A percentile compares a stretch with the other conserved stretches of the same genome.
Conservation (phyloP, 1,140 invertebrate genomes). For the Lepidostoma basale region DNA sequence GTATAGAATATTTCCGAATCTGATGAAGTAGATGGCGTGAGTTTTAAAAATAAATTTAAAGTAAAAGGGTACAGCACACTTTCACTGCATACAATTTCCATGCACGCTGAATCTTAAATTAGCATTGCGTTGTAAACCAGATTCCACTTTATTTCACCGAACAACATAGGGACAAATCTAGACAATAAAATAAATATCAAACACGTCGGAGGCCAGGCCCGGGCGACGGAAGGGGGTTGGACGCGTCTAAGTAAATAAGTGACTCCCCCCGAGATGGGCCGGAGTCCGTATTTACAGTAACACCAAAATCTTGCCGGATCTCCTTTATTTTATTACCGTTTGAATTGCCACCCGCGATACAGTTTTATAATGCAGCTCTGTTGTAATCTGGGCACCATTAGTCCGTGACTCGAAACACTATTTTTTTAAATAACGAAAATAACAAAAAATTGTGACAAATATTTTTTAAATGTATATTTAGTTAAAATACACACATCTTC, state of each 20-base stretch:
- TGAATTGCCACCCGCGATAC: conserved; percentile 42
- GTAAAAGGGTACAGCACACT: too few relatives aligned
- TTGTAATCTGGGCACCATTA: neutral
- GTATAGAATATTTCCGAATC: too few relatives aligned
- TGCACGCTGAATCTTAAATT: too few relatives aligned
- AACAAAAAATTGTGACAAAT: too few relatives aligned
- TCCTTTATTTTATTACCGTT: conserved; percentile 45
- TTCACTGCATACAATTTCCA: too few relatives aligned
- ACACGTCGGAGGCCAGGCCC: conserved; percentile 29
- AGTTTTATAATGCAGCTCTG: conserved; percentile 22
- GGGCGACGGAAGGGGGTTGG: conserved; percentile 7
- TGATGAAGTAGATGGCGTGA: too few relatives aligned
- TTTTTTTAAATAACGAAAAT: neutral
- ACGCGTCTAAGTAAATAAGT: conserved; percentile 41
- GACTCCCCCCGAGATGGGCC: neutral
- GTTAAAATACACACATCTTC: too few relatives aligned
- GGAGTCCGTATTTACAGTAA: conserved; percentile 37
- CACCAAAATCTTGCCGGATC: conserved; percentile 31
- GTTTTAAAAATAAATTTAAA: too few relatives aligned
- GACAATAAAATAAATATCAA: conserved; percentile 46
- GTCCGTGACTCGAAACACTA: neutral
- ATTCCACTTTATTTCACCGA: conserved; percentile 24
- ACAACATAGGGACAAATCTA: conserved; percentile 30
- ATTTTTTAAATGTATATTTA: too few relatives aligned
- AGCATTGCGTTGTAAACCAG: conserved; percentile 22